phyloP scores from a whole-genome alignment of 2,888 invertebrate species.

The Athalia circularis region DNA sequence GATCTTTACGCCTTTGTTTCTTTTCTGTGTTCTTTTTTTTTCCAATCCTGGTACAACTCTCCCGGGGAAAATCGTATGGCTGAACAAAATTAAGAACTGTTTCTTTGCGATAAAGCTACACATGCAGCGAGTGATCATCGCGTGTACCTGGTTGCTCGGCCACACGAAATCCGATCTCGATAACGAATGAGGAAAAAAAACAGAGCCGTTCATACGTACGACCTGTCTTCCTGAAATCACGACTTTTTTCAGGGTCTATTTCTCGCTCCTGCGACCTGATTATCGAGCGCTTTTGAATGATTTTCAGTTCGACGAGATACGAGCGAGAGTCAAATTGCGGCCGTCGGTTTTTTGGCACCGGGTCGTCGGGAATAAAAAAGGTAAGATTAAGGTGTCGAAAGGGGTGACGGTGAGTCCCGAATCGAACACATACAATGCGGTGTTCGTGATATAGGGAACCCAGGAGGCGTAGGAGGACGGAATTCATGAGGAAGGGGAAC shows the following conservation, averaged over 20 bases:
- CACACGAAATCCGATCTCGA: too few species aligned
- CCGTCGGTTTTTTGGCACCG: not conserved
- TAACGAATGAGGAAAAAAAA: too few species aligned
- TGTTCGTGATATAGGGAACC: not conserved
- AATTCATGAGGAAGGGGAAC: not conserved
- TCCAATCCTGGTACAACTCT: not conserved
- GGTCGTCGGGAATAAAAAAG: constrained; percentile 17
- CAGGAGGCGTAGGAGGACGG: not conserved
- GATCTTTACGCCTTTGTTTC: not conserved
- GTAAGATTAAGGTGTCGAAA: constrained; percentile 1
- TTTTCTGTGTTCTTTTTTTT: not conserved
- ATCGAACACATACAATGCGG: not conserved
- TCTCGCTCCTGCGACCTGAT: too few species aligned
- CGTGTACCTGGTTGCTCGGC: too few species aligned
- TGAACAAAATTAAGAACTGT: too few species aligned
- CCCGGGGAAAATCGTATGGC: too few species aligned
- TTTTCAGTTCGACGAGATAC: not conserved
- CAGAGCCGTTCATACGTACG: too few species aligned
- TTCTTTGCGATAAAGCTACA: too few species aligned
- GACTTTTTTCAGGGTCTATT: too few species aligned
- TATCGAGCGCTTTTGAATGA: not conserved
- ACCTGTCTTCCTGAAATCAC: too few species aligned
- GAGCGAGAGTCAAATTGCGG: not conserved
- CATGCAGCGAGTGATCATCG: too few species aligned
- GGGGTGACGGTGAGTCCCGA: constrained; percentile 1